Evolutionary conservation across 1,140 invertebrate species (phyloP), one percentile per base, ranked within the genome.

Genomic region (Spodoptera frugiperda): DNA sequence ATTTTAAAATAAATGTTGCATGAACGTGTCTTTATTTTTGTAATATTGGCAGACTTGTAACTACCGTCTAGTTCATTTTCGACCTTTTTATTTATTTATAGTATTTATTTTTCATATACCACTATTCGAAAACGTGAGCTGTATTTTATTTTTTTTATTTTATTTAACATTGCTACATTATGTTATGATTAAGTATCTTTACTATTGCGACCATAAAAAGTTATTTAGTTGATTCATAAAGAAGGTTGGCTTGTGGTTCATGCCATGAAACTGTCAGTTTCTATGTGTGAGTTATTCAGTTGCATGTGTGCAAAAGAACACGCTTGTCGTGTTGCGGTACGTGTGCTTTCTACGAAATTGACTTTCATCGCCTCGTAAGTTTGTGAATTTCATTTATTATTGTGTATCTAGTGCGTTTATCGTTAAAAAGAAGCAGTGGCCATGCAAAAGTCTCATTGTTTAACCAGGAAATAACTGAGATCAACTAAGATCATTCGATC

Each of bases 291-390:
- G 80, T 81, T 49, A 59, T 63, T 82, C 80, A 87, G 86, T 89
- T 81, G 84, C 86, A 83, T 88, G 86, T 78, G 90, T 92, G 88
- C 84, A 84, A 86, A 88, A 86, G 90, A 88, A 88, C 85, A 90
- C 84, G 89, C 87, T 91, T 90, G 89, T 93, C 91, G 91, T 89
- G 92, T 91, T 90, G 89, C 89, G 87, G 89, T 91, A 84, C 91
- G 89, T 91, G 91, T 92, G 87, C 88, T 88, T 89, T 91, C 89
- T 84, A 84, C 91, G 72, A 85, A 89, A 92, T 91, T 91, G 89
- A 92, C 91, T 92, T 91, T 92, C 91, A 87, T 89, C 90, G 90
- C 89, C 91, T 93, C 90, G 92, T 93, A 93, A 93, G 92, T 93
- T 92, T 89, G 87, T 85, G 86, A 85, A 89, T 89, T 91, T 87